These are phyloP conservation scores for Drosophila diplacantha DNA, from an alignment of 2,888 invertebrate genomes.

Conservation along the genomic window DNA sequence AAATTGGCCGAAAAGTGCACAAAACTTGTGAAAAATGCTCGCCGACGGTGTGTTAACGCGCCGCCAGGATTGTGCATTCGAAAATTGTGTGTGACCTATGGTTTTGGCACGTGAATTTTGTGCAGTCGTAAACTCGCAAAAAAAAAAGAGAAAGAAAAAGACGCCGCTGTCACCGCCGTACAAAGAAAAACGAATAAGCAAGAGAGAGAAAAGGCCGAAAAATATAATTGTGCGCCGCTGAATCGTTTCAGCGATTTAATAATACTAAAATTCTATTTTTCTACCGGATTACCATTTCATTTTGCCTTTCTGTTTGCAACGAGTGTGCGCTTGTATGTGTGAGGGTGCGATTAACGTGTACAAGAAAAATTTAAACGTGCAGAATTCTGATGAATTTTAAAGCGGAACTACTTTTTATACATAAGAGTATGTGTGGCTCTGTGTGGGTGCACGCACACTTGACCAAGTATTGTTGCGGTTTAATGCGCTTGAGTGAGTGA, in stretches of 20 bases:
- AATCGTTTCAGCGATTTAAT: constrained; percentile 42
- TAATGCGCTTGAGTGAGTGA: constrained; percentile 30
- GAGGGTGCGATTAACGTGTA: constrained; percentile 63
- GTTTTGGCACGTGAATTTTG: constrained; percentile 64
- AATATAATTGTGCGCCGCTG: constrained; percentile 55
- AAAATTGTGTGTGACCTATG: constrained; percentile 55
- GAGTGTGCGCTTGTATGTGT: constrained; percentile 41
- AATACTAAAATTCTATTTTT: constrained; percentile 42
- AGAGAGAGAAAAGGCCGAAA: constrained; percentile 35
- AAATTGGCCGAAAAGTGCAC: constrained; percentile 62
- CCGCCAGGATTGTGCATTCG: constrained; percentile 43
- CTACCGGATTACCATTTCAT: constrained; percentile 27
- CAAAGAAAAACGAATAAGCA: constrained; percentile 58
- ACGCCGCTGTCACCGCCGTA: constrained; percentile 55
- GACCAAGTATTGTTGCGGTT: constrained; percentile 32
- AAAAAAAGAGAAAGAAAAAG: constrained; percentile 42
- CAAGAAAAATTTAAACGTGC: constrained; percentile 66
- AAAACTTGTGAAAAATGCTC: constrained; percentile 52
- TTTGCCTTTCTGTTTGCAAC: constrained; percentile 53
- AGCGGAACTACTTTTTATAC: constrained; percentile 50
- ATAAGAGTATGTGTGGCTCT: constrained; percentile 7
- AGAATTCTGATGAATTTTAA: constrained; percentile 66
- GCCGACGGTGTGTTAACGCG: constrained; percentile 41
- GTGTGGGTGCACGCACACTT: constrained; percentile 34
- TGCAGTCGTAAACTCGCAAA: constrained; percentile 64